Conservation (phyloP, 2,888 invertebrate species). For the Spodoptera littoralis region DNA sequence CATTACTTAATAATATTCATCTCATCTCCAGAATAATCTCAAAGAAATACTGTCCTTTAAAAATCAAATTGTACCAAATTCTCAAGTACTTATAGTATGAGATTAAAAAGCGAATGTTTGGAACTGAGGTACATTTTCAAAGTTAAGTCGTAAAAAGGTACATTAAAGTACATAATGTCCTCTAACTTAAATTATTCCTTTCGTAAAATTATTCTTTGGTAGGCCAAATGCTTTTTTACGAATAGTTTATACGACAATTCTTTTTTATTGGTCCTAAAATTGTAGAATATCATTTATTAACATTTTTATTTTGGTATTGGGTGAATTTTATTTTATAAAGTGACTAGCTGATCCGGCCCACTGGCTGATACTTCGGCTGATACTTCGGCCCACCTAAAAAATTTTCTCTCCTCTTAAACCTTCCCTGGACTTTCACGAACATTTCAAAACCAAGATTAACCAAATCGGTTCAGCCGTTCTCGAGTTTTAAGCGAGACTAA, state of each 20-base stretch:
- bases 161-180: slow-evolving; percentile 43
- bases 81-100: slow-evolving; percentile 15
- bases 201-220: slow-evolving; percentile 29
- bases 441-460: no score
- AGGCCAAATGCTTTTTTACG: slow-evolving; percentile 27
- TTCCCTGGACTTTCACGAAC: no score
- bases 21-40: background rate
- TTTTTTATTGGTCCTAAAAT: slow-evolving; percentile 26
- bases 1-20: no score
- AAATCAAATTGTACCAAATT: slow-evolving; percentile 36
- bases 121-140: slow-evolving; percentile 32
- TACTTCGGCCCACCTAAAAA: no score
- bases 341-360: no score
- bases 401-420: no score
- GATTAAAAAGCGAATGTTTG: slow-evolving; percentile 37
- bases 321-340: background rate
- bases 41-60: slow-evolving; percentile 23
- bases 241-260: slow-evolving; percentile 26
- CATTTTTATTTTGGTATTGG: slow-evolving; percentile 12
- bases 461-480: no score
- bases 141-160: slow-evolving; percentile 50
- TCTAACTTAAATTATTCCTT: slow-evolving; percentile 43
- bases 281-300: slow-evolving; percentile 6
- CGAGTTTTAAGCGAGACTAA: no score
- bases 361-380: no score